Evolutionary conservation across 92 coral and sea anemone genomes (phyloP).

Genomic region (Micromussa lordhowensis): DNA sequence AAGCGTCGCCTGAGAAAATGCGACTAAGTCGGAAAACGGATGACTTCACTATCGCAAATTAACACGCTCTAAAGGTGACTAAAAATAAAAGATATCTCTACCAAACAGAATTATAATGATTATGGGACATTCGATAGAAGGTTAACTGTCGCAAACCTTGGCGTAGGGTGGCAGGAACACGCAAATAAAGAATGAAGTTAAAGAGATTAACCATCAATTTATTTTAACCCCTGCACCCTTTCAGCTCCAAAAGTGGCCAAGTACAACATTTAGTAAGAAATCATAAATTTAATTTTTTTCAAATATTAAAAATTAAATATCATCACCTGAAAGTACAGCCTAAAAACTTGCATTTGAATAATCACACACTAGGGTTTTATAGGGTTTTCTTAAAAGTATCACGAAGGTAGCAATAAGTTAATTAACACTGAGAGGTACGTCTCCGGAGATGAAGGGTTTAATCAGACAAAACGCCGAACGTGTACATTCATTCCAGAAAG

Average conservation of each 20-base stretch:
- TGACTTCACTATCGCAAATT: background rate
- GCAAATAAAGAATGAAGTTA: constrained; percentile 10
- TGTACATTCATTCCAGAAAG: background rate
- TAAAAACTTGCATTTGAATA: background rate
- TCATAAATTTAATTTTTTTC: background rate
- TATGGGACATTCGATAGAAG: background rate
- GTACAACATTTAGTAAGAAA: background rate
- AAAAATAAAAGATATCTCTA: background rate
- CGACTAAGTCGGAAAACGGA: constrained; percentile 18
- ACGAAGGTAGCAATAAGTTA: background rate
- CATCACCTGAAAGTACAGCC: background rate
- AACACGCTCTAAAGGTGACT: background rate
- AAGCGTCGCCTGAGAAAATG: background rate
- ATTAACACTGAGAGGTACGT: background rate
- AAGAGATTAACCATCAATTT: background rate
- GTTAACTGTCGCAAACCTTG: background rate
- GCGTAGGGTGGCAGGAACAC: constrained; percentile 6
- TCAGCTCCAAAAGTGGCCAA: background rate
- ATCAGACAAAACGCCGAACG: too few species aligned
- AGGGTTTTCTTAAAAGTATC: background rate
- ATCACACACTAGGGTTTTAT: background rate
- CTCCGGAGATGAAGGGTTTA: background rate
- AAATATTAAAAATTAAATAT: background rate
- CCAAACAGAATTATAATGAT: background rate
- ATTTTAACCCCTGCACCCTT: background rate